Percentiles rank a stretch among this genome's conserved stretches.
phyloP scores from a whole-genome alignment of 2,888 invertebrate genomes.

The Anagyrus pseudococci region DNA sequence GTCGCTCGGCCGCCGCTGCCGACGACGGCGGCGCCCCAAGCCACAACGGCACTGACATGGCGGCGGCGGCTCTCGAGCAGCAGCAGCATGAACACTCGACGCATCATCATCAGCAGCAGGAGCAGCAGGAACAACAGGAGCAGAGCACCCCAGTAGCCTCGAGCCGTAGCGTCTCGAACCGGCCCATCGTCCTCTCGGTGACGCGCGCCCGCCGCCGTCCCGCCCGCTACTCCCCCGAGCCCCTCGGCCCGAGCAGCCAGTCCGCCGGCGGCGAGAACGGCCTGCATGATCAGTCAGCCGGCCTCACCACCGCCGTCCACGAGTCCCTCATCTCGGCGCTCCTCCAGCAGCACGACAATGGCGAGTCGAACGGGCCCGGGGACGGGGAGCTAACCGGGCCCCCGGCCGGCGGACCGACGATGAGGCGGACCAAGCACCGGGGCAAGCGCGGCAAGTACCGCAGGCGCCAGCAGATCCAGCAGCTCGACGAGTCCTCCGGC shows the following conservation, averaged over 20 bases:
- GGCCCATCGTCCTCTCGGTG: conserved; percentile 6
- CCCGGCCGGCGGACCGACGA: conserved; percentile 4
- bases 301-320: too few species aligned
- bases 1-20: too few species aligned
- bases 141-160: too few species aligned
- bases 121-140: too few species aligned
- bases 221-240: conserved; percentile 34
- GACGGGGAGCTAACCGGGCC: neutral
- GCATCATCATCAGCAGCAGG: too few species aligned
- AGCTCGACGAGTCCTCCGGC: neutral
- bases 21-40: too few species aligned
- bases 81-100: too few species aligned
- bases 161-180: neutral
- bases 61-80: too few species aligned
- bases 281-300: neutral
- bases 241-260: neutral
- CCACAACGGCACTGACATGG: too few species aligned
- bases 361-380: conserved; percentile 4
- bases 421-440: conserved; percentile 9
- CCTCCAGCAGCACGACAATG: neutral
- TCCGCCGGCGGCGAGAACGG: neutral
- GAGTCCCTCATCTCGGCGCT: too few species aligned
- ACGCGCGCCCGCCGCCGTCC: conserved; percentile 37
- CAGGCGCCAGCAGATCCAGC: conserved; percentile 10
- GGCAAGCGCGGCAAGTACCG: conserved; percentile 19